Base-by-base conservation (phyloP, 1,140 invertebrate genomes). In the Anadara kagoshimensis region DNA sequence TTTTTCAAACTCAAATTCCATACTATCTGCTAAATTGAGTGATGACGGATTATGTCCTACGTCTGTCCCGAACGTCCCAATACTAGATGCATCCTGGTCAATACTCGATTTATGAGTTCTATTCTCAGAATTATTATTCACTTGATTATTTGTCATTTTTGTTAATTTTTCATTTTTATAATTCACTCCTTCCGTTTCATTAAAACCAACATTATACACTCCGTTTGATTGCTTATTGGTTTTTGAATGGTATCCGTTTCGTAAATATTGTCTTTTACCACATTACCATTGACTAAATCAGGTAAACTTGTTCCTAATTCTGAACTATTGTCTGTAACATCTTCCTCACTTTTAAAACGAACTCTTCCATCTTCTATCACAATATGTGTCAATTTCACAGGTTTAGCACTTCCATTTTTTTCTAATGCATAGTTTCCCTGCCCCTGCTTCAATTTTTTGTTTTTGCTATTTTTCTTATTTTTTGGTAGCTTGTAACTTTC, bases 1-100 rank as follows among this genome's bases (percentile, higher is more conserved):
- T 66, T 70, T 51, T 44, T 75, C 73, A 26, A 70, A 75, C 36
- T 75, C 73, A 67, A 67, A 75, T 47, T 75, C 67, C 3, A 75
- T 16, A 54, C 73, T 75, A 16, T 64, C 51, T 18, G 73, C 62
- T 2, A 75, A 57, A 70, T 75, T 66, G n/a, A 75, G 57, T 16
- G 73, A 69, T 16, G 73, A 68, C 41, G 66, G 43, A 18, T 53
- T 57, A 20, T 51, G 24, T 16, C 45, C 54, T 36, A 66, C 54
- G 16, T 69, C 67, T 12, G 73, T 75, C 14, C 73, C 73, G 12
- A 61, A 69, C 26, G 73, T 75, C 47, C 72, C 65, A n/a, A 73
- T 59, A 69, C 72, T 68, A 26, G 29, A 36, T 3, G 29, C 29
- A 36, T 36, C 26, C 53, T 11, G 43, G 20, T 18, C 51, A 54